These are phyloP conservation scores for Halictus rubicundus DNA, from an alignment of 1,140 invertebrate genomes.

Conservation along the genomic window DNA sequence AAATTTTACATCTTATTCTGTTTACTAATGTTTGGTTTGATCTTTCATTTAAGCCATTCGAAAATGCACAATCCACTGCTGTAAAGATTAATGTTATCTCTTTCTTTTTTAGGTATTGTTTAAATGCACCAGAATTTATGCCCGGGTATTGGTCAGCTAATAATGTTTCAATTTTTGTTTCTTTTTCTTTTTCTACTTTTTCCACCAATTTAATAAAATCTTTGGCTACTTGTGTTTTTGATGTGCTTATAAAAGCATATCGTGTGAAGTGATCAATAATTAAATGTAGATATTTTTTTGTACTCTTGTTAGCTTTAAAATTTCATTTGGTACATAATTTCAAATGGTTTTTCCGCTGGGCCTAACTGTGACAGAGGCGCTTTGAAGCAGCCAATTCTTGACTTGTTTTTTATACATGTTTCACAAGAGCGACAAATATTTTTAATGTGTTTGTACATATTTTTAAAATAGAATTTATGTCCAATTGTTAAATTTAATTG, in stretches of 20 bases:
- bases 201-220: no score
- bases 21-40: constrained; percentile 48
- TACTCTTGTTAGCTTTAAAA: not conserved
- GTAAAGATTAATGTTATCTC: no score
- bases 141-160: constrained; percentile 33
- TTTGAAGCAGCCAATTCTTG: constrained; percentile 66
- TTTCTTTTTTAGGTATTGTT: constrained; percentile 31
- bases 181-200: not conserved
- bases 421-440: constrained; percentile 12
- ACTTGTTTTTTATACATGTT: no score
- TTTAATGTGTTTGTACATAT: constrained; percentile 21
- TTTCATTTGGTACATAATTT: constrained; percentile 73
- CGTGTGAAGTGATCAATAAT: constrained; percentile 62
- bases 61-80: constrained; percentile 36
- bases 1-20: constrained; percentile 45
- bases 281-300: constrained; percentile 37
- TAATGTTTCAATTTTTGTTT: constrained; percentile 10
- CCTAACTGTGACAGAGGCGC: constrained; percentile 71
- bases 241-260: constrained; percentile 70
- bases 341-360: constrained; percentile 68
- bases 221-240: constrained; percentile 66
- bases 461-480: constrained; percentile 26
- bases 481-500: constrained; percentile 9
- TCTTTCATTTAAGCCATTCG: constrained; percentile 36
- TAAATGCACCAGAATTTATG: constrained; percentile 41